These are phyloP conservation scores for Xenopus borealis DNA, from an alignment of 2,113 vertebrate species.

Conservation along the genomic window DNA sequence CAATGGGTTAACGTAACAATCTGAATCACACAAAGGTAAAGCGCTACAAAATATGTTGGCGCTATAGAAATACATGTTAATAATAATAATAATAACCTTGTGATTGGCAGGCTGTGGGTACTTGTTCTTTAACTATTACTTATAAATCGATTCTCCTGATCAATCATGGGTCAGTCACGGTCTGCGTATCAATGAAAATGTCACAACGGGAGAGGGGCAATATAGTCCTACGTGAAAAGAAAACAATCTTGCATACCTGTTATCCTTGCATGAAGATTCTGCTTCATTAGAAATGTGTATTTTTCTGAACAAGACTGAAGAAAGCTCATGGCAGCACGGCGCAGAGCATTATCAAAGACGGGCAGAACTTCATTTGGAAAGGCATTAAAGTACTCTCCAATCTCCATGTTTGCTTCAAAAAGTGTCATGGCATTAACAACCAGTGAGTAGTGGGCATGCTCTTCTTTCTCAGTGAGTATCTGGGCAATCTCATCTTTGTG, in stretches of 20 bases:
- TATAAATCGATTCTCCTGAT: too few species aligned
- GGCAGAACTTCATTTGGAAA: slow-evolving; percentile 78
- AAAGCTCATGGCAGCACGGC: slow-evolving; percentile 59
- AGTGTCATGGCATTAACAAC: slow-evolving; percentile 89
- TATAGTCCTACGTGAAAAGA: too few species aligned
- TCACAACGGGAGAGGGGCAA: too few species aligned
- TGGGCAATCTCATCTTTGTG: slow-evolving; percentile 75
- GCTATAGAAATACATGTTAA: too few species aligned
- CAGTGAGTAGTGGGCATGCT: slow-evolving; percentile 74
- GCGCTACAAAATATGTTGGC: too few species aligned
- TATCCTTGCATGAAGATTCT: slow-evolving; percentile 79
- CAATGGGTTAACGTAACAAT: too few species aligned
- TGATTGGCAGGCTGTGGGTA: too few species aligned
- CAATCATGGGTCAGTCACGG: too few species aligned
- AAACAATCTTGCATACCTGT: slow-evolving; percentile 70
- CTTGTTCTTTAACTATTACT: too few species aligned
- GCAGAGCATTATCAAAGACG: slow-evolving; percentile 80
- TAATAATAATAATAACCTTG: too few species aligned
- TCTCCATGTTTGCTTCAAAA: slow-evolving; percentile 95
- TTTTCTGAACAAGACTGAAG: slow-evolving; percentile 48
- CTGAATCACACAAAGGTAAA: too few species aligned
- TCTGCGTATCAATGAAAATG: too few species aligned
- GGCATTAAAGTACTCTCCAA: slow-evolving; percentile 85
- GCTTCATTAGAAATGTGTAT: slow-evolving; percentile 58
- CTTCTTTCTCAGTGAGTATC: slow-evolving; percentile 63